Percentiles rank a stretch among this genome's conserved stretches.
These are phyloP conservation scores for Aphelenchoides besseyi DNA, from an alignment of 1,140 invertebrate genomes.

Conservation along the genomic window DNA sequence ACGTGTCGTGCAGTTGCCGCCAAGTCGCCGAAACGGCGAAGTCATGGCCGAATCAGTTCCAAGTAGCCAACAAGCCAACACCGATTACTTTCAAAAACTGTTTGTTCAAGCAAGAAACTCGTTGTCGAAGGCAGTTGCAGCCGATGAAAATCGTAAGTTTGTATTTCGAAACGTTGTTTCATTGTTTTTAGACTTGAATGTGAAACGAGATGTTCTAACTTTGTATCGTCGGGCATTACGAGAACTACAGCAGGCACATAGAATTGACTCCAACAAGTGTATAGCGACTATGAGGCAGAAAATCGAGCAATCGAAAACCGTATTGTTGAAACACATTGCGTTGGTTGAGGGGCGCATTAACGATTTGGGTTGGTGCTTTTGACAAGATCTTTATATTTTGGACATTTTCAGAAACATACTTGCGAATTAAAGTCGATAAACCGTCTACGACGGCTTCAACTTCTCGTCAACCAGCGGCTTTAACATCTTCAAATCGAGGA, in stretches of 20 bases:
- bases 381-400: constrained; percentile 6
- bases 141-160: constrained; percentile 17
- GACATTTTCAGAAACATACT: constrained; percentile 9
- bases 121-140: background rate
- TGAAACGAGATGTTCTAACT: constrained; percentile 5
- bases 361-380: constrained; percentile 2
- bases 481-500: no score
- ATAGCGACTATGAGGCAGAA: background rate
- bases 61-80: background rate
- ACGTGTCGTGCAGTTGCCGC: background rate
- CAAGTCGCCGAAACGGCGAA: background rate
- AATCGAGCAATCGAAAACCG: background rate
- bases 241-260: background rate
- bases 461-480: no score
- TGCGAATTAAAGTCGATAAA: constrained; percentile 7
- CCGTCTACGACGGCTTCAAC: background rate
- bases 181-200: constrained; percentile 7
- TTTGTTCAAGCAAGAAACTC: background rate
- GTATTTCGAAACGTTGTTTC: background rate
- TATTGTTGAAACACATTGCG: background rate
- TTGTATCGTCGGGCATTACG: constrained; percentile 10
- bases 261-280: background rate
- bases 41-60: background rate
- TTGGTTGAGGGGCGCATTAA: background rate
- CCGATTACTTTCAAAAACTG: background rate